Evolutionary conservation across 2,113 vertebrate species (phyloP).

Genomic region (Ophthalmolycus amberensis): DNA sequence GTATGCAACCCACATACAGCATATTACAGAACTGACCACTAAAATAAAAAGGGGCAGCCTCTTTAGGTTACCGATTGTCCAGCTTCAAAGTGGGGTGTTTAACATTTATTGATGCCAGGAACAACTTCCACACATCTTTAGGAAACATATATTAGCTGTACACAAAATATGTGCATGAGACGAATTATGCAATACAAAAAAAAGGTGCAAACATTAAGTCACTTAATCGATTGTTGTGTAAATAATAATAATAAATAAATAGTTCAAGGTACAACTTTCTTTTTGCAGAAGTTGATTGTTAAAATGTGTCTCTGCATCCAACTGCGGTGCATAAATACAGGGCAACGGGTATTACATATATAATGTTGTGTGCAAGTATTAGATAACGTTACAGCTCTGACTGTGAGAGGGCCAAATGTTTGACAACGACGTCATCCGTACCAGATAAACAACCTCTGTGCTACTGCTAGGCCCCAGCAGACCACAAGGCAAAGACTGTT

Average conservation of each 20-base stretch:
- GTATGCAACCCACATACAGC: background rate
- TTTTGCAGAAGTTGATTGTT: background rate
- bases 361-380: background rate
- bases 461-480: conserved; percentile 65
- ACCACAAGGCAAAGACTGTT: conserved; percentile 8
- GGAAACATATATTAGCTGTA: too few species aligned
- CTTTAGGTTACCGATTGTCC: background rate
- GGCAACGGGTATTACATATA: background rate
- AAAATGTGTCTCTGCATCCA: background rate
- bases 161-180: too few species aligned
- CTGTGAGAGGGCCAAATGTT: conserved; percentile 39
- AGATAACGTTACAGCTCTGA: background rate
- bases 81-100: background rate
- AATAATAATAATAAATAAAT: background rate
- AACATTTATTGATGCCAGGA: too few species aligned
- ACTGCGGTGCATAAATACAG: background rate
- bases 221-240: background rate
- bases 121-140: background rate
- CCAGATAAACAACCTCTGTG: conserved; percentile 57
- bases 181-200: background rate
- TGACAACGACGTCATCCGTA: conserved; percentile 59
- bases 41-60: background rate
- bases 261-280: background rate
- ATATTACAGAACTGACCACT: background rate
- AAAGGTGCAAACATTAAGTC: background rate